phyloP scores from a whole-genome alignment of 2,797 vertebrate species.

The Leucoraja ocellata region DNA sequence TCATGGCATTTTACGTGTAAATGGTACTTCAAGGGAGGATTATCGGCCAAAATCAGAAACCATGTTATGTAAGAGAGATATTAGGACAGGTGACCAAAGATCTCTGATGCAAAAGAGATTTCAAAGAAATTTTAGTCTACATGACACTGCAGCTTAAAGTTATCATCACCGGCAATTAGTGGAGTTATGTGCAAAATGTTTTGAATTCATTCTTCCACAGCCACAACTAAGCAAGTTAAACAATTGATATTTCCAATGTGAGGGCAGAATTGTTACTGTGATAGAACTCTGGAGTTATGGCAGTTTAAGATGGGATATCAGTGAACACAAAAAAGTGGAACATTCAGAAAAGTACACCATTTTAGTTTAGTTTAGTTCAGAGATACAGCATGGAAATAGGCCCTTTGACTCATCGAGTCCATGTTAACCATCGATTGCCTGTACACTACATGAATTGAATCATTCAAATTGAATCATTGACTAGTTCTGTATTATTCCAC shows the following conservation, averaged over 20 bases:
- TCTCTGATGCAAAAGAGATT: not conserved
- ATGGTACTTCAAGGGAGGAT: not conserved
- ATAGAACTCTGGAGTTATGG: not conserved
- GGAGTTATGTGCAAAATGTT: conserved; percentile 4
- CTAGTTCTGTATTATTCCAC: too few relatives aligned
- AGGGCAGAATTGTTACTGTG: not conserved
- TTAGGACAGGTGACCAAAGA: not conserved
- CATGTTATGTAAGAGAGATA: not conserved
- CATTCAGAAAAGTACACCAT: not conserved
- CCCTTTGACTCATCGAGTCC: too few relatives aligned
- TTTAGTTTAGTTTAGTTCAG: not conserved
- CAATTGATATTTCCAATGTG: not conserved
- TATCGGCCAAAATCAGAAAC: not conserved
- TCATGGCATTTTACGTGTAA: too few relatives aligned
- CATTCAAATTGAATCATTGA: too few relatives aligned
- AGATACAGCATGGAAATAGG: too few relatives aligned
- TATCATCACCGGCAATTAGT: not conserved
- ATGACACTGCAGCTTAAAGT: not conserved
- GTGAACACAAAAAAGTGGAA: not conserved
- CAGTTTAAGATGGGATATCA: not conserved
- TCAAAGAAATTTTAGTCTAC: not conserved
- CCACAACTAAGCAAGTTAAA: not conserved
- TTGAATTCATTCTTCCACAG: not conserved
- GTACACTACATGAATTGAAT: too few relatives aligned
- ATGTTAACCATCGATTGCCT: too few relatives aligned